Base-by-base conservation (phyloP, 2,113 vertebrate genomes). In the Trachemys scripta region DNA sequence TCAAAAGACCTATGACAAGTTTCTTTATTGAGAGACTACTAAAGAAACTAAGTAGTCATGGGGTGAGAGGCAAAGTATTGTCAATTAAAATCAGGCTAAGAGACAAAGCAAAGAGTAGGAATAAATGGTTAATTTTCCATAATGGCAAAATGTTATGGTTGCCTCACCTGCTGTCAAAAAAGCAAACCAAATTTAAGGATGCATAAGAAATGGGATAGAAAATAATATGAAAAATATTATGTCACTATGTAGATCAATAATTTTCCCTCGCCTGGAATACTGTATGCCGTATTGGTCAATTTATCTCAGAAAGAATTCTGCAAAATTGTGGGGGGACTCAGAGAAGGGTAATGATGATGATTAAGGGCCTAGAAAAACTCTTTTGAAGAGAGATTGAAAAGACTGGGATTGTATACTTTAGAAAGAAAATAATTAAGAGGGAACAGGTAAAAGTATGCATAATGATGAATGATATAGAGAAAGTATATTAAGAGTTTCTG, bases 251-350 rank as follows among this genome's bases (percentile, higher is more conserved):
- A 59, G 31, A 59, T 14, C 7, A 42, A 25, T 54, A 35, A 4
- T 90, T 90, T 88, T 42, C 78, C 6, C 85, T 91, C 86, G 81
- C 91, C 88, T 65, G 62, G 38, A 72, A 27, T 62, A 49, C 69
- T 82, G 16, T 29, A 1, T 4, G 24, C 17, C 19, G 42, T 69
- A 94, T 35, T 29, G 50, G 56, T 57, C 69, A 6, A 3, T 57
- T 91, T 35, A 22, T 69, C 10, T 42, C 56, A 10, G 13, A 72
- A 80, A 17, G 25, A 19, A 62, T 50, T 42, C 29, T 13, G 2
- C 29, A 53, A 80, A 79, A 72, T 53, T 45, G 45, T 38, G 31
- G 27, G 20, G 20, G 24, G 82, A 49, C 47, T n/a, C 53, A 38
- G 65, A 72, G 53, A 27, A 0, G 2, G 10, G 3, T 13, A 14